Conservation (phyloP, 2,113 vertebrate species). For the Channa argus region DNA sequence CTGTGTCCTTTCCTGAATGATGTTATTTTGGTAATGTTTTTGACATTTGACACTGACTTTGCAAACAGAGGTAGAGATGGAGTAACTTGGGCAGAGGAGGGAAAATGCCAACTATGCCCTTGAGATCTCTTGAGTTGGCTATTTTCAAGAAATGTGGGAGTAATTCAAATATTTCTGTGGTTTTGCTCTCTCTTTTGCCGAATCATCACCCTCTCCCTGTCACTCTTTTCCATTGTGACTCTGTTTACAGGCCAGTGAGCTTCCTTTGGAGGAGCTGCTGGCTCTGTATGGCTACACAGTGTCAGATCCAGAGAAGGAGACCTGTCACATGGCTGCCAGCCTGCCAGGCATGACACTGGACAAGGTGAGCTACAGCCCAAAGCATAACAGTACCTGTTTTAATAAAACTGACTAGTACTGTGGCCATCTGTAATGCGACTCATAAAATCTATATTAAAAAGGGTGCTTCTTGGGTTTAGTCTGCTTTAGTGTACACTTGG, state of each 20-base stretch:
- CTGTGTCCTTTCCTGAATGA: too few species aligned
- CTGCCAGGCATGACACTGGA: constrained; percentile 91
- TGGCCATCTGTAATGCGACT: not conserved
- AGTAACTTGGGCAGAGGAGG: not conserved
- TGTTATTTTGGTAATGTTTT: too few species aligned
- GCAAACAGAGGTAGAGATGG: not conserved
- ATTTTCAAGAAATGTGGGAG: constrained; percentile 13
- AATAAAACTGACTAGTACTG: too few species aligned
- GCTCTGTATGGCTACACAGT: constrained; percentile 93
- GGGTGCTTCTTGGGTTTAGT: not conserved
- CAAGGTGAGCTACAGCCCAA: constrained; percentile 82
- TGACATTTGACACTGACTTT: not conserved
- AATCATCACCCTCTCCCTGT: constrained; percentile 28
- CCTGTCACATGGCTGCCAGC: constrained; percentile 80
- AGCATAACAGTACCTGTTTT: not conserved
- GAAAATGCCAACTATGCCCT: not conserved
- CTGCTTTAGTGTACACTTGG: not conserved
- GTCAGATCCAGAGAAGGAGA: constrained; percentile 87
- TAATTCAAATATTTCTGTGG: constrained; percentile 7
- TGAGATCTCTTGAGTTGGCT: not conserved
- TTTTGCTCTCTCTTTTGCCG: not conserved
- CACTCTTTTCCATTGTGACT: constrained; percentile 3
- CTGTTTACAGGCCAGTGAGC: constrained; percentile 86
- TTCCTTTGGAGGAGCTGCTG: constrained; percentile 93
- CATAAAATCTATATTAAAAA: not conserved